Conservation (phyloP, 1,140 invertebrate species). For the Leptinotarsa texana region DNA sequence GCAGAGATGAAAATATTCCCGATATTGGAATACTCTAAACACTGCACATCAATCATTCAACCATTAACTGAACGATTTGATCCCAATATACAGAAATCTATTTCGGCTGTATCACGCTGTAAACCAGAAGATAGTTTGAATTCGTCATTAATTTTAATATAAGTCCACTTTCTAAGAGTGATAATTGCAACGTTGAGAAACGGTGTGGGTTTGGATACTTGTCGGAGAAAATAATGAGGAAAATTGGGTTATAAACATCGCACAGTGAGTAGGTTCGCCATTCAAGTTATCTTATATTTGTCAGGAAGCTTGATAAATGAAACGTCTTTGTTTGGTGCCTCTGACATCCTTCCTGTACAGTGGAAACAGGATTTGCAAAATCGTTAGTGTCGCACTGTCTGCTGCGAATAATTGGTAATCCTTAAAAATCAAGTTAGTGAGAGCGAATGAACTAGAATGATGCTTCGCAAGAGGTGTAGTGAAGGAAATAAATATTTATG, state of each 20-base stretch:
- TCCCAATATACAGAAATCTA: background rate
- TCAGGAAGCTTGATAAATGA: constrained; percentile 12
- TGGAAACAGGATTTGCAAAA: constrained; percentile 5
- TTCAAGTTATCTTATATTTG: constrained; percentile 14
- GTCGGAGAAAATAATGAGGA: constrained; percentile 17
- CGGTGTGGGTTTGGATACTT: constrained; percentile 14
- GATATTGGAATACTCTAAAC: no score
- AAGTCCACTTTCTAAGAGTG: constrained; percentile 11
- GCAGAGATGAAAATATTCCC: no score
- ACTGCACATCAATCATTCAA: no score
- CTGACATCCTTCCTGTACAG: background rate
- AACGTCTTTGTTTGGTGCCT: constrained; percentile 11
- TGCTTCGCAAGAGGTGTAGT: no score
- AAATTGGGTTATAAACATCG: constrained; percentile 15
- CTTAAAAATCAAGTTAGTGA: background rate
- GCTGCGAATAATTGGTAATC: background rate
- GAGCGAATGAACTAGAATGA: background rate
- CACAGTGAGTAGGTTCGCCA: constrained; percentile 18
- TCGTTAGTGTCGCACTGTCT: background rate
- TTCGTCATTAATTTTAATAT: constrained; percentile 6
- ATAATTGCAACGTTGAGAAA: constrained; percentile 10
- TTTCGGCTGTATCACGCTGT: constrained; percentile 5
- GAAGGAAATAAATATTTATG: no score
- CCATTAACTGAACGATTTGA: no score
- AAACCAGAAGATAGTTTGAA: background rate